phyloP scores from a whole-genome alignment of 2,113 vertebrate genomes.

The Heterocephalus glaber region DNA sequence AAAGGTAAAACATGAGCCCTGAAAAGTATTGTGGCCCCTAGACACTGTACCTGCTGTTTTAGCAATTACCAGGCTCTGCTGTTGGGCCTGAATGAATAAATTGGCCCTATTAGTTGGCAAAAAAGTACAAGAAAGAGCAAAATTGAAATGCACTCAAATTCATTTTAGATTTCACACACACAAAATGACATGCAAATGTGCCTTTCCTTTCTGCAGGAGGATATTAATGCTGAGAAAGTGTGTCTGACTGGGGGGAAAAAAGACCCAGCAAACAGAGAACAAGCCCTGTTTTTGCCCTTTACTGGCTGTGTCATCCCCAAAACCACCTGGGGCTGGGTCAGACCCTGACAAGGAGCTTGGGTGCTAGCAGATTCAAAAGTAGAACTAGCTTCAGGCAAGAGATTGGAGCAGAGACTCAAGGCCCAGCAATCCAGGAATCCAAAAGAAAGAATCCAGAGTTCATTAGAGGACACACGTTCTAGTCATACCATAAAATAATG shows the following conservation, averaged over 20 bases:
- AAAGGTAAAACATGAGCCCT: background rate
- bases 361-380: background rate
- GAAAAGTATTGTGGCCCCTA: background rate
- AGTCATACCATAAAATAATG: background rate
- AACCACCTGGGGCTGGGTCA: background rate
- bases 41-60: background rate
- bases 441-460: background rate
- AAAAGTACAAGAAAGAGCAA: slow-evolving; percentile 17
- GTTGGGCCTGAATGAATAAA: background rate
- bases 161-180: slow-evolving; percentile 35
- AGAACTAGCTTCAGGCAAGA: slow-evolving; percentile 12
- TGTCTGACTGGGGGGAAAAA: background rate
- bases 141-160: slow-evolving; percentile 33
- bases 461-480: background rate
- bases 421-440: background rate
- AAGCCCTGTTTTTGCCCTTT: background rate
- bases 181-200: background rate
- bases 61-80: background rate
- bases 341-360: background rate
- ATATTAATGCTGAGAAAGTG: background rate
- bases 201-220: background rate
- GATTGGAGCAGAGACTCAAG: background rate
- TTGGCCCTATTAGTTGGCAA: background rate
- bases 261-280: background rate
- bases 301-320: background rate